Evolutionary conservation across 2,888 invertebrate species (phyloP).

Genomic region (Lithosia quadra): DNA sequence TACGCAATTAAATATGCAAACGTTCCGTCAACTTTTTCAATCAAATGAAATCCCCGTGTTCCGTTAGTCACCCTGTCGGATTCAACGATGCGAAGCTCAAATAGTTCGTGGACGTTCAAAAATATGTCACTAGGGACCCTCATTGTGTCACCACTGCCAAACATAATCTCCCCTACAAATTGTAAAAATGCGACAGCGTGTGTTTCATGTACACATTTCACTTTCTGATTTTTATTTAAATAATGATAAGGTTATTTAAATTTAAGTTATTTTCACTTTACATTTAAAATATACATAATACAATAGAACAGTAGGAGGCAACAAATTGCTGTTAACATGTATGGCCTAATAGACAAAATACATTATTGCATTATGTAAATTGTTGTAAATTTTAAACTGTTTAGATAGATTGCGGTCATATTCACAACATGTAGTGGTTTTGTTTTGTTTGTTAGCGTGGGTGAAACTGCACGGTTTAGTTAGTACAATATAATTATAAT

Average conservation of each 20-base stretch:
- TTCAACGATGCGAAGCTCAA: conserved; percentile 46
- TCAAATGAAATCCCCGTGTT: conserved; percentile 40
- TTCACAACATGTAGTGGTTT: not conserved
- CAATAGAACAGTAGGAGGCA: not conserved
- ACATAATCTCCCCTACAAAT: conserved; percentile 47
- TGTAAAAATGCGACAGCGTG: conserved; percentile 41
- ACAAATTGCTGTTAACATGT: not conserved
- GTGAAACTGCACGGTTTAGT: too few relatives aligned
- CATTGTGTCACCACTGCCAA: conserved; percentile 47
- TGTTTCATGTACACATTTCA: conserved; percentile 40
- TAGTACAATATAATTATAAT: too few relatives aligned
- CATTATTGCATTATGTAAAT: not conserved
- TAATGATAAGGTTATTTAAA: conserved; percentile 27
- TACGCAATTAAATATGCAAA: not conserved
- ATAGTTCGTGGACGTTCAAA: conserved; percentile 68
- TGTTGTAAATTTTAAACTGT: not conserved
- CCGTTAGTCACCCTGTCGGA: conserved; percentile 52
- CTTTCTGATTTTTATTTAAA: conserved; percentile 40
- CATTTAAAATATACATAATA: not conserved
- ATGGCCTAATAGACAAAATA: not conserved
- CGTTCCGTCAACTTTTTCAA: conserved; percentile 32
- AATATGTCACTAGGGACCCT: conserved; percentile 71
- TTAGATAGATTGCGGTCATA: not conserved
- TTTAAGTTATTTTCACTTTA: not conserved
- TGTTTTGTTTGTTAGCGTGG: not conserved